Conservation (phyloP, 2,113 vertebrate species). For the Dasyurus viverrinus region DNA sequence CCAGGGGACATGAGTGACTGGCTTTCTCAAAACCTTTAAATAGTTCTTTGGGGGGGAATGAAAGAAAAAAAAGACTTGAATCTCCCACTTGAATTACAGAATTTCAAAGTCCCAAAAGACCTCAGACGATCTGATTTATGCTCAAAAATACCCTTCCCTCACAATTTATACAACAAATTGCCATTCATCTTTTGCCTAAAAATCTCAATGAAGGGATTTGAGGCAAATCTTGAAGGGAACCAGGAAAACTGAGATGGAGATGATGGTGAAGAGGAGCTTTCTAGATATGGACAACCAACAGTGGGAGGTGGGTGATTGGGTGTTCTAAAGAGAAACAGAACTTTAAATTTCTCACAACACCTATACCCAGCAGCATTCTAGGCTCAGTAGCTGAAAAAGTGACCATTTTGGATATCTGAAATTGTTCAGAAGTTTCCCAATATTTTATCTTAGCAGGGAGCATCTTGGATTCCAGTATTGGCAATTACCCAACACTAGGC, state of each 20-base stretch:
- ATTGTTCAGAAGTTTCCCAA: background rate
- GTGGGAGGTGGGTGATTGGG: too few relatives aligned
- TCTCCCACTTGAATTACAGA: background rate
- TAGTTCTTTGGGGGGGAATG: background rate
- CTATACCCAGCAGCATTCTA: too few relatives aligned
- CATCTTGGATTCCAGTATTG: background rate
- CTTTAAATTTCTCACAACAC: too few relatives aligned
- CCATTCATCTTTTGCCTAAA: background rate
- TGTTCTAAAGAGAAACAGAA: too few relatives aligned
- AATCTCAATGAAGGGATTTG: background rate
- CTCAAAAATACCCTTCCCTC: background rate
- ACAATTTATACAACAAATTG: background rate
- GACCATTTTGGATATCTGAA: background rate
- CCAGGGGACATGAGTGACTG: background rate
- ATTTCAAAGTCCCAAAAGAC: background rate
- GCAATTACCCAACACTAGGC: background rate
- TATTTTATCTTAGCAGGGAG: background rate
- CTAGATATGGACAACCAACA: too few relatives aligned
- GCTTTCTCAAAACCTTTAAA: background rate
- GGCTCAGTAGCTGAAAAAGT: too few relatives aligned
- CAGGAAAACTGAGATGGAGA: too few relatives aligned
- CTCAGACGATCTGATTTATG: background rate
- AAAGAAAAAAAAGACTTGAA: background rate
- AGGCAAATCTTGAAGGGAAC: too few relatives aligned
- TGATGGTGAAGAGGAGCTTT: too few relatives aligned